Conservation (phyloP, 2,113 vertebrate genomes). For the Nannospalax galili region DNA sequence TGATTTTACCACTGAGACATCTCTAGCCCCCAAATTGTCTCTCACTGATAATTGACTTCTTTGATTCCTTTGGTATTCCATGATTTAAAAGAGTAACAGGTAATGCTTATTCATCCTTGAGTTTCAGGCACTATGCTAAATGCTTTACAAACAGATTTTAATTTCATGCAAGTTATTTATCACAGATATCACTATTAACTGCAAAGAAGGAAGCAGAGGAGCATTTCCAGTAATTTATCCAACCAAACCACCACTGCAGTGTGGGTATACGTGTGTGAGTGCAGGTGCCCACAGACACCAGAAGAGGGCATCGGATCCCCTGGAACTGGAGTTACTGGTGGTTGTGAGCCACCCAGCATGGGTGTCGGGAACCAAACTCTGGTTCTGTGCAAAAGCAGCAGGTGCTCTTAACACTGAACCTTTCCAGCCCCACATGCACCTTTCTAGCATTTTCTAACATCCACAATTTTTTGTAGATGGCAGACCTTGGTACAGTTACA, state of each 20-base stretch:
- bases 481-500: background rate
- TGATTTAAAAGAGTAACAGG: background rate
- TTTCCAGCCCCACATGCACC: background rate
- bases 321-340: no score
- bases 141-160: conserved; percentile 25
- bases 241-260: background rate
- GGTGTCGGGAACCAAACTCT: no score
- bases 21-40: background rate
- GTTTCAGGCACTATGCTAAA: background rate
- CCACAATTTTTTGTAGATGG: background rate
- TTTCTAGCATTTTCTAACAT: background rate
- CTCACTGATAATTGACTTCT: conserved; percentile 22
- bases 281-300: no score
- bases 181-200: background rate
- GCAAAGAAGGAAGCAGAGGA: background rate
- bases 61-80: background rate
- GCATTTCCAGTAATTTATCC: background rate
- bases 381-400: no score
- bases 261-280: background rate
- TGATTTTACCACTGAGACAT: no score
- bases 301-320: no score
- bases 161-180: background rate
- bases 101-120: background rate
- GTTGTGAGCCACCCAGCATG: no score
- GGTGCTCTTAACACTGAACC: no score